Conservation (phyloP, 2,888 invertebrate species). For the Chloroclysta siterata region DNA sequence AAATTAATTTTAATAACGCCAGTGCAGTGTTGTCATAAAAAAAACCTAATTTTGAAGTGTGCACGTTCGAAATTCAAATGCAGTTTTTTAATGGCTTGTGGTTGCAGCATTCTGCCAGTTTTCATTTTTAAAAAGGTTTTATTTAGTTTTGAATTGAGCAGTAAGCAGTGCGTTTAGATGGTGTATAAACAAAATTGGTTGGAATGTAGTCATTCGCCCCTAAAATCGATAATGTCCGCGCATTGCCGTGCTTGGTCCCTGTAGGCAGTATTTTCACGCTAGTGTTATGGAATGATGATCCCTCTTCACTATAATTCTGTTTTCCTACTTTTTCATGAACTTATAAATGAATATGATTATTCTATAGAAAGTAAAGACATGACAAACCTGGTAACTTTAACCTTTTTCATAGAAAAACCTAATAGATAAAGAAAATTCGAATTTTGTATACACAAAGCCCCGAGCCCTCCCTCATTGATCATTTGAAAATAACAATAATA, state of each 20-base stretch:
- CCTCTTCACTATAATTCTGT: slow-evolving; percentile 6
- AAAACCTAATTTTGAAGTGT: slow-evolving; percentile 29
- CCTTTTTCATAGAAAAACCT: neutral
- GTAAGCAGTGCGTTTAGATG: slow-evolving; percentile 33
- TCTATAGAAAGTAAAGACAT: neutral
- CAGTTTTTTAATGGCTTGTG: slow-evolving; percentile 32
- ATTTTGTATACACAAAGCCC: slow-evolving; percentile 3
- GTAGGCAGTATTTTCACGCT: slow-evolving; percentile 41
- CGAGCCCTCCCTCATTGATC: neutral
- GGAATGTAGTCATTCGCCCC: slow-evolving; percentile 56
- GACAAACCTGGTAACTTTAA: neutral
- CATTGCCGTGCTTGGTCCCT: slow-evolving; percentile 48
- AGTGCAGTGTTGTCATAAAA: slow-evolving; percentile 31
- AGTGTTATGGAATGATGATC: slow-evolving; percentile 34
- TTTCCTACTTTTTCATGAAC: slow-evolving; percentile 5
- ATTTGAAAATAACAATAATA: neutral
- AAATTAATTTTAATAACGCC: neutral
- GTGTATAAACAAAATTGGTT: slow-evolving; percentile 59
- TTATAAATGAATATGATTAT: neutral
- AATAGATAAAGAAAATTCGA: neutral
- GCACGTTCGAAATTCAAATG: slow-evolving; percentile 29
- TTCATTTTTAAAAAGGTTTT: slow-evolving; percentile 29
- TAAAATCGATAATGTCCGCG: slow-evolving; percentile 80
- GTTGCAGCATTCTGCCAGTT: slow-evolving; percentile 28
- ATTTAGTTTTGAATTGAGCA: slow-evolving; percentile 26